Evolutionary conservation across 1,140 invertebrate genomes (phyloP).

Genomic region (Lordiphosa collinella): DNA sequence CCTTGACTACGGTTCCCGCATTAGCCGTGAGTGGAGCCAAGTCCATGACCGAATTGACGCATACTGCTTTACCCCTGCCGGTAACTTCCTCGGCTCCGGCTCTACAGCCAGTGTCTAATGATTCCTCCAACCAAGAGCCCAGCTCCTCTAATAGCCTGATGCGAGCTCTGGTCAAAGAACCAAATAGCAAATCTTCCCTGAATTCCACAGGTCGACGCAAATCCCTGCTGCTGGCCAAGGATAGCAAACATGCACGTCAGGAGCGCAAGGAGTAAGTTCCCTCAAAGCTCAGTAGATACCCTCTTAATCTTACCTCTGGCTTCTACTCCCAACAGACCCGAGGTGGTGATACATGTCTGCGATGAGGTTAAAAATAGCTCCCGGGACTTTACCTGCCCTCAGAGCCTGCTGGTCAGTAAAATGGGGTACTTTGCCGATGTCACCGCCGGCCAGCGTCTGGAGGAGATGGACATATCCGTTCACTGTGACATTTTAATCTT

Average conservation of each 20-base stretch:
- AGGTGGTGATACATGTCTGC: slow-evolving; percentile 92
- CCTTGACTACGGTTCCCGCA: neutral
- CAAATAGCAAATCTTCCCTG: slow-evolving; percentile 6
- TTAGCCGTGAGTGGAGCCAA: slow-evolving; percentile 9
- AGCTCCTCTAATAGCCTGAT: slow-evolving; percentile 37
- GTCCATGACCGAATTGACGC: slow-evolving; percentile 22
- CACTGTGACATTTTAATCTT: slow-evolving; percentile 96
- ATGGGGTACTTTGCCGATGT: slow-evolving; percentile 97
- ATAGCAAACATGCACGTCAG: slow-evolving; percentile 58
- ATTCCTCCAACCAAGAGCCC: slow-evolving; percentile 1
- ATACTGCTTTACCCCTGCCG: neutral
- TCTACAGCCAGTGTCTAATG: slow-evolving; percentile 11
- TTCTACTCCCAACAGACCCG: slow-evolving; percentile 81
- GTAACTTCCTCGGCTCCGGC: slow-evolving; percentile 12
- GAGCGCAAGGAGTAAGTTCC: slow-evolving; percentile 57
- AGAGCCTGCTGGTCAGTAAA: slow-evolving; percentile 90
- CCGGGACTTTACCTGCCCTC: slow-evolving; percentile 92
- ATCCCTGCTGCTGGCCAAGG: slow-evolving; percentile 52
- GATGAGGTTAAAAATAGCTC: slow-evolving; percentile 92
- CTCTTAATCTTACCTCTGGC: neutral
- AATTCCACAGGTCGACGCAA: slow-evolving; percentile 35
- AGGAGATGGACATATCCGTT: slow-evolving; percentile 97
- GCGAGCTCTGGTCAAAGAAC: slow-evolving; percentile 51
- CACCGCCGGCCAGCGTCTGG: slow-evolving; percentile 90
- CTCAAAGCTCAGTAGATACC: too few relatives aligned